Evolutionary conservation across 1,140 invertebrate genomes (phyloP).

Genomic region (Berghia stephanieae): DNA sequence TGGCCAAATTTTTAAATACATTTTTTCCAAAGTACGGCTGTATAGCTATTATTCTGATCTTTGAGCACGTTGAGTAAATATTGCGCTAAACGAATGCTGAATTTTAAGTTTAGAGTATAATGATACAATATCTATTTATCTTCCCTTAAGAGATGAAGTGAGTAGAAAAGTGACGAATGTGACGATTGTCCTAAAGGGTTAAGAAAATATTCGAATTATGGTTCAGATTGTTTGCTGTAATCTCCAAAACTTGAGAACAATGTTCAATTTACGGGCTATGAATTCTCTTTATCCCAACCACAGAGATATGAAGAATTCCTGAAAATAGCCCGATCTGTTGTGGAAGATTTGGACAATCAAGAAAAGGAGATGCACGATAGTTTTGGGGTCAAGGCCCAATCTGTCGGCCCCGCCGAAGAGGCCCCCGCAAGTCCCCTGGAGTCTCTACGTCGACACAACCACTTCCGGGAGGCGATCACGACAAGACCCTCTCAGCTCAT

Average conservation of each 20-base stretch:
- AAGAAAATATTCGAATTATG: too few relatives aligned
- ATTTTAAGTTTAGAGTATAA: too few relatives aligned
- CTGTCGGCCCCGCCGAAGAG: slow-evolving; percentile 47
- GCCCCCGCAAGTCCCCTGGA: slow-evolving; percentile 55
- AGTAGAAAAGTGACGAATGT: background rate
- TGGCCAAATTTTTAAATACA: too few relatives aligned
- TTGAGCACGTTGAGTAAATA: too few relatives aligned
- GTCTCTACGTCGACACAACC: slow-evolving; percentile 49
- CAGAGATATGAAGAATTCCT: slow-evolving; percentile 63
- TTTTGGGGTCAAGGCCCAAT: slow-evolving; percentile 31
- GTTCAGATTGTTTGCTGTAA: too few relatives aligned
- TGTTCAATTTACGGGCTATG: background rate
- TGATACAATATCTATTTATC: background rate
- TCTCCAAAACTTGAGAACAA: background rate
- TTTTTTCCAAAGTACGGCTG: too few relatives aligned
- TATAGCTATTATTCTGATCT: too few relatives aligned
- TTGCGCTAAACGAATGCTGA: too few relatives aligned
- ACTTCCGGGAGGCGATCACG: slow-evolving; percentile 55
- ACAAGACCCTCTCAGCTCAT: slow-evolving; percentile 51
- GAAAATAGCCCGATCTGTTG: slow-evolving; percentile 50
- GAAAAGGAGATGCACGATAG: slow-evolving; percentile 51
- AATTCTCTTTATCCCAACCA: slow-evolving; percentile 29
- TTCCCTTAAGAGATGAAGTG: background rate
- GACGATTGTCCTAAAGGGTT: too few relatives aligned
- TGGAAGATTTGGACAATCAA: slow-evolving; percentile 55